Base-by-base conservation (phyloP, 2,113 vertebrate species). In the Sigmodon hispidus region DNA sequence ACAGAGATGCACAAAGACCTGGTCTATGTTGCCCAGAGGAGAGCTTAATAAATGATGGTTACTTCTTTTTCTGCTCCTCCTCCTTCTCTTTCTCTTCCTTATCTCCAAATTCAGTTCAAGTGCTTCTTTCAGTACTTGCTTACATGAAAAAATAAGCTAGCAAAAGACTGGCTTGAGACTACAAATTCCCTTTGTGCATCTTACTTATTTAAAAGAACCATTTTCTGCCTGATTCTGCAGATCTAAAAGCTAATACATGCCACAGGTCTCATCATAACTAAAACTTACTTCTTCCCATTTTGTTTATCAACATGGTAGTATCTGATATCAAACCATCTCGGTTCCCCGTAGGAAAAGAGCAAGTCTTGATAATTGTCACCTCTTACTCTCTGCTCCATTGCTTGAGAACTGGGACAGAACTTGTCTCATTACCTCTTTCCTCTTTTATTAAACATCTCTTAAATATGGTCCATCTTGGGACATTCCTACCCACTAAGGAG, bases 131-230 rank as follows among this genome's bases (percentile, higher is more conserved):
- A 93, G 83, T 26, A 86, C 89, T 65, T 84, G 69, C 81, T 75
- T 84, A 19, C 34, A 76, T 17, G 9, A 29, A 63, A 40, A 93
- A 93, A 75, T 5, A 92, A 65, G 9, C 59, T 81, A 95, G 83
- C 67, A 91, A 52, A 93, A 45, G 59, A 57, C 55, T 80, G 57
- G 34, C 36, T 90, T 91, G 50, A 79, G 85, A 87, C 21, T 75
- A 95, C 43, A 87, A 84, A 96, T 90, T 65, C 48, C 26, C 40
- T 89, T 75, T 91, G 63, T 89, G 55, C 21, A 79, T 94, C 67
- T 94, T 67, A 63, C 36, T 97, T 94, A 43, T 88, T 87, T 84
- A 85, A 85, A 70, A 94, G 90, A 90, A 80, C 91, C 43, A 8
- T 92, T 80, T 90, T 84, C 65, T 70, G 50, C 52, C 50, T 67